Conservation (phyloP, 2,113 vertebrate species). For the Cichladusa arquata region DNA sequence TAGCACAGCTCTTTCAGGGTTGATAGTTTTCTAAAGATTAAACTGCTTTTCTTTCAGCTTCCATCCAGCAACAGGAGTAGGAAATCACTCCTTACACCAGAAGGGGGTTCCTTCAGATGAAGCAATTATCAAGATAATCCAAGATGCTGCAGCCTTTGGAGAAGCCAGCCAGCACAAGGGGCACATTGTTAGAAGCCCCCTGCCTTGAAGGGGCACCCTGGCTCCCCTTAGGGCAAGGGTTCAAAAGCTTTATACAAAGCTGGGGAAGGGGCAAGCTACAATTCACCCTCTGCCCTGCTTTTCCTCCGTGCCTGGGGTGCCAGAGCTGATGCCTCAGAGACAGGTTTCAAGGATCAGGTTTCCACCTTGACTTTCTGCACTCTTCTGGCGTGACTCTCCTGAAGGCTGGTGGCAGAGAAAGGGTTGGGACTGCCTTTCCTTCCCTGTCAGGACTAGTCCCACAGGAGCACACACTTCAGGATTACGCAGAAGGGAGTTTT, state of each 20-base stretch:
- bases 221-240: conserved; percentile 31
- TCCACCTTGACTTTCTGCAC: neutral
- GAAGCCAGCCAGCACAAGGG: conserved; percentile 1
- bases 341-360: neutral
- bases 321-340: neutral
- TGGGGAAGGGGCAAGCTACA: neutral
- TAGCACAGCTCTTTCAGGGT: neutral
- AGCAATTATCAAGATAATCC: neutral
- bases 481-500: neutral
- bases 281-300: neutral
- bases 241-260: conserved; percentile 23
- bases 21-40: neutral
- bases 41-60: conserved; percentile 19
- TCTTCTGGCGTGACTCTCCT: neutral
- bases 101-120: neutral
- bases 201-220: neutral
- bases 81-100: neutral
- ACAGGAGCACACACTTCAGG: neutral
- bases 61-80: neutral
- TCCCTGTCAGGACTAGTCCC: neutral
- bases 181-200: conserved; percentile 28
- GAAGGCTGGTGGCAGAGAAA: neutral
- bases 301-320: neutral
- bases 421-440: neutral
- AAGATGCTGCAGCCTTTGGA: neutral